Conservation (phyloP, 2,113 vertebrate genomes). For the Planiliza haematocheilus region DNA sequence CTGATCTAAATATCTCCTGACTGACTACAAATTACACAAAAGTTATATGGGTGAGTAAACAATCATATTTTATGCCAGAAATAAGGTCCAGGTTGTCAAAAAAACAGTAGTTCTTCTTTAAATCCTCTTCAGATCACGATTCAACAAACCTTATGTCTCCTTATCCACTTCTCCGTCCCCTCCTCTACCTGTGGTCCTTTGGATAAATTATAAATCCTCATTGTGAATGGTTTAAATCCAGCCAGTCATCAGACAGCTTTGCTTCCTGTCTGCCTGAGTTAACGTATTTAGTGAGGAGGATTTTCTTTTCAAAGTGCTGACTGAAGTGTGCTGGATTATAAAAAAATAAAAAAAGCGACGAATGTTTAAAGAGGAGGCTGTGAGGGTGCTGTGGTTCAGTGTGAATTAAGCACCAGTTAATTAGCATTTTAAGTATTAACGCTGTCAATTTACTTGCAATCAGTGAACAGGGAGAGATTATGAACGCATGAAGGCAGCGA, state of each 20-base stretch:
- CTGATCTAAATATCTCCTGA: no score
- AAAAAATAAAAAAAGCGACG: constrained; percentile 15
- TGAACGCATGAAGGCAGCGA: neutral
- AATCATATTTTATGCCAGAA: no score
- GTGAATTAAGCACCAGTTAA: constrained; percentile 9
- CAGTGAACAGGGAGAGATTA: neutral
- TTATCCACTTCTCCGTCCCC: constrained; percentile 8
- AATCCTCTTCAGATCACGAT: constrained; percentile 36
- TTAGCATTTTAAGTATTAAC: constrained; percentile 35
- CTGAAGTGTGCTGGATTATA: constrained; percentile 37
- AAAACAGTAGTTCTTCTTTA: no score
- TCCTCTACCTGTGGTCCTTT: constrained; percentile 11
- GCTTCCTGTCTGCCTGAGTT: constrained; percentile 19
- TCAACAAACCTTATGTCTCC: constrained; percentile 1
- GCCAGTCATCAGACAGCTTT: constrained; percentile 31
- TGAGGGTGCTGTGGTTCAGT: constrained; percentile 7
- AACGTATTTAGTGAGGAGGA: constrained; percentile 24
- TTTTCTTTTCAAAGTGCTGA: constrained; percentile 40
- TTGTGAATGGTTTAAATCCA: constrained; percentile 34
- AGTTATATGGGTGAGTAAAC: no score
- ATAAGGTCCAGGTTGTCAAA: no score
- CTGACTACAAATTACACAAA: no score
- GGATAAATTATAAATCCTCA: constrained; percentile 41
- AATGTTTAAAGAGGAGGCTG: neutral
- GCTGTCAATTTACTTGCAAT: constrained; percentile 7